Evolutionary conservation across 2,797 vertebrate genomes (phyloP), one percentile per base, ranked within the genome.

Genomic region (Botia kubotai): DNA sequence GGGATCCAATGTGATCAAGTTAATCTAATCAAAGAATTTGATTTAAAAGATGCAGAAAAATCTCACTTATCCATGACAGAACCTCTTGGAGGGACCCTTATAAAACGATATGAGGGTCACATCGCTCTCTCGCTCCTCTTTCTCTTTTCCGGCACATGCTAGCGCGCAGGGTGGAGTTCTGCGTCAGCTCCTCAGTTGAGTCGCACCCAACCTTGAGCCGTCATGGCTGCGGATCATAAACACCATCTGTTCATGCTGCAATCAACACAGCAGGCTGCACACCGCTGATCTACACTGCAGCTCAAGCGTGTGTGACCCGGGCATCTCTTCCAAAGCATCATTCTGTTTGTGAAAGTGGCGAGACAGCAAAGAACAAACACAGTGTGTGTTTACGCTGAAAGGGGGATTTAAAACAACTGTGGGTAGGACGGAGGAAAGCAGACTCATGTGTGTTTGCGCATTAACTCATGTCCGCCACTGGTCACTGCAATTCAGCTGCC

Each of bases 191-290:
- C 4, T 43, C 43, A 21, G 60, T 36, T 17, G 58, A 71, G 53
- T n/a, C 13, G 2, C 12, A 29, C 55, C 75, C 81, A 79, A 84
- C 85, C 79, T 60, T 80, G 76, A 48, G 72, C 69, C 16, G 67
- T 70, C 70, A 29, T 73, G 53, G 65, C 62, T 68, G 63, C n/a
- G 72, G 60, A 81, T 78, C 83, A 82, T 63, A 70, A 60, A 73
- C 26, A 75, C 86, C 85, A 86, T 86, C 86, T 88, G 86, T 75
- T 88, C 77, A 66, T 81, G 65, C 75, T 60, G 66, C 72, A 83
- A 76, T 68, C 80, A 87, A 91, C 89, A 89, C 85, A 88, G 84
- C 86, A 81, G 85, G 84, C 55, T 70, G 72, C 72, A 62, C 68
- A 71, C 60, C 19, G 77, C 70, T 52, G 16, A 53, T 53, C 62